A percentile compares a stretch with the other conserved stretches of the same genome.
Conservation (phyloP, 2,888 invertebrate genomes). For the Reticulitermes lucifugus region DNA sequence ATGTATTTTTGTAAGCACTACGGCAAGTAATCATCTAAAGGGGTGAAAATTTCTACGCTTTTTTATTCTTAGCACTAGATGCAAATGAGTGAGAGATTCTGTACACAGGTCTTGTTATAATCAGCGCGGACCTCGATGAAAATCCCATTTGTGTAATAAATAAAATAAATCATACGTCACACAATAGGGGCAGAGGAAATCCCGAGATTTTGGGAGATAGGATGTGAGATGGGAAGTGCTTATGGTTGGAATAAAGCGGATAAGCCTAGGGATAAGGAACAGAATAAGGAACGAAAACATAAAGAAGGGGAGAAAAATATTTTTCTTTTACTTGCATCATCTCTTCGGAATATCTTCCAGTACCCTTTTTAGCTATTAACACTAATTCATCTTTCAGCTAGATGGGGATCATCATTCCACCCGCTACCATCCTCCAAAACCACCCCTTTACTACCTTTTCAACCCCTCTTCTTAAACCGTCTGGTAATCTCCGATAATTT, state of each 20-base stretch:
- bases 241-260: conserved; percentile 17
- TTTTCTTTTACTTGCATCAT: conserved; percentile 15
- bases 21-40: too few relatives aligned
- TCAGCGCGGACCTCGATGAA: neutral
- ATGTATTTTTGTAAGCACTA: too few relatives aligned
- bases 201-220: conserved; percentile 7
- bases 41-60: too few relatives aligned
- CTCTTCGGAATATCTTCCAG: neutral
- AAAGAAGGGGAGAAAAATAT: neutral
- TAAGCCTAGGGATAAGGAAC: conserved; percentile 8
- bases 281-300: conserved; percentile 19
- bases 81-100: too few relatives aligned
- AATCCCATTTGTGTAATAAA: conserved; percentile 13
- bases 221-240: neutral
- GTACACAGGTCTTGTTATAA: too few relatives aligned
- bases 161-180: conserved; percentile 28
- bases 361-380: conserved; percentile 49
- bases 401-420: conserved; percentile 45
- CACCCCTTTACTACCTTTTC: conserved; percentile 29
- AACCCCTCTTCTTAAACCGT: conserved; percentile 45
- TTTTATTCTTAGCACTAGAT: too few relatives aligned
- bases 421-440: conserved; percentile 33
- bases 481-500: conserved; percentile 51
- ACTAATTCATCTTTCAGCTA: conserved; percentile 51
- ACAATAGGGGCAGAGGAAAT: conserved; percentile 14